A percentile compares a stretch with the other conserved stretches of the same genome.
phyloP scores from a whole-genome alignment of 2,888 invertebrate genomes.

The Phymatocera aterrima region DNA sequence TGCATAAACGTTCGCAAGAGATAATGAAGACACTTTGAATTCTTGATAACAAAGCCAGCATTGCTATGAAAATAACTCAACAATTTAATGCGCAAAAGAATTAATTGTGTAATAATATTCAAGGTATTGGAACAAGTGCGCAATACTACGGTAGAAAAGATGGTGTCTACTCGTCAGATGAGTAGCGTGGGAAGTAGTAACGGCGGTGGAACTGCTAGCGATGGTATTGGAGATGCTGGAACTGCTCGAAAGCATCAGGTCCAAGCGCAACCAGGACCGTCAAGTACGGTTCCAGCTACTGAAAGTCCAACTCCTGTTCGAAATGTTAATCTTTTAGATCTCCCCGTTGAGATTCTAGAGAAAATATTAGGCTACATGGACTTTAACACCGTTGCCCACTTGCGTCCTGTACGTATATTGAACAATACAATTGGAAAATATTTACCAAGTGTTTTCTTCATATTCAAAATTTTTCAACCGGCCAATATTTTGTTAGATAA shows the following conservation, averaged over 20 bases:
- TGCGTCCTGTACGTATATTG: constrained; percentile 84
- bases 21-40: background rate
- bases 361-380: constrained; percentile 86
- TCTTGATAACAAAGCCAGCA: background rate
- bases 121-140: constrained; percentile 53
- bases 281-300: constrained; percentile 57
- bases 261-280: constrained; percentile 61
- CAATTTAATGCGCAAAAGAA: background rate
- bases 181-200: constrained; percentile 74
- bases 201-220: constrained; percentile 65
- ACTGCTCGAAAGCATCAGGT: constrained; percentile 62
- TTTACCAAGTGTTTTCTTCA: too few species aligned
- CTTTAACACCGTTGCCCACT: constrained; percentile 86
- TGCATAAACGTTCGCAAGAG: background rate
- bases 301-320: constrained; percentile 57
- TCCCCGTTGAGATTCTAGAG: constrained; percentile 88
- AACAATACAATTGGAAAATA: too few species aligned
- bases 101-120: constrained; percentile 16
- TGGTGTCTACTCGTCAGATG: constrained; percentile 78
- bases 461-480: background rate
- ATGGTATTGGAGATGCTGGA: constrained; percentile 63
- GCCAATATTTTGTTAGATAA: background rate
- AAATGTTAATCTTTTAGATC: constrained; percentile 79
- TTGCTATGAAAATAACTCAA: background rate
- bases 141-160: constrained; percentile 62